A percentile compares a stretch with the other conserved stretches of the same genome.
These are phyloP conservation scores for Bombus haemorrhoidalis DNA, from an alignment of 1,140 invertebrate species.

Conservation along the genomic window DNA sequence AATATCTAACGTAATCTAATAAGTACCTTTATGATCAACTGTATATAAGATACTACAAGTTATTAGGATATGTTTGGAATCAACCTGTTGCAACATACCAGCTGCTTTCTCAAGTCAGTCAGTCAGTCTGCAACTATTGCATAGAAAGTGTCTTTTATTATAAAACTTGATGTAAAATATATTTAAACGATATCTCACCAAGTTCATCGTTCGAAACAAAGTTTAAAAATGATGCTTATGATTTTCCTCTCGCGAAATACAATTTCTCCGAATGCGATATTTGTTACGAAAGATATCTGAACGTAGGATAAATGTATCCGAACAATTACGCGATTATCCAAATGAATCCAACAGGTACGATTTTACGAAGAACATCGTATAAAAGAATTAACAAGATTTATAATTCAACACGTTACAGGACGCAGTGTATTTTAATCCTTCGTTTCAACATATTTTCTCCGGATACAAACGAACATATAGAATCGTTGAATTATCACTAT, in stretches of 20 bases:
- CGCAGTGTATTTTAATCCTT: not conserved
- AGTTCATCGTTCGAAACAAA: not conserved
- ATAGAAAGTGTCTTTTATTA: no score
- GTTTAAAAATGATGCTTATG: not conserved
- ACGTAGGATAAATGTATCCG: not conserved
- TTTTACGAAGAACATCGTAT: not conserved
- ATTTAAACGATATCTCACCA: no score
- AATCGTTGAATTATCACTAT: not conserved
- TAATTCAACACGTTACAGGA: not conserved
- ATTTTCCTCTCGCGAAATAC: not conserved
- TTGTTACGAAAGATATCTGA: not conserved
- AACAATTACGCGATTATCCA: not conserved
- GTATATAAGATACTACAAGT: no score
- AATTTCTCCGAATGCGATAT: not conserved
- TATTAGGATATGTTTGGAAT: no score
- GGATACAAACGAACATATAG: not conserved
- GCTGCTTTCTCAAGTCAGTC: no score
- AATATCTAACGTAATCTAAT: no score
- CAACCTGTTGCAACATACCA: no score
- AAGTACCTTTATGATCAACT: no score
- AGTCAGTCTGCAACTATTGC: no score
- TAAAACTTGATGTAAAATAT: no score
- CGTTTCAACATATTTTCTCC: not conserved
- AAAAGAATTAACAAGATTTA: not conserved
- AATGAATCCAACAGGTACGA: not conserved